These are phyloP conservation scores for Mionectes olivaceus DNA, from an alignment of 2,797 vertebrate genomes.

Conservation along the genomic window DNA sequence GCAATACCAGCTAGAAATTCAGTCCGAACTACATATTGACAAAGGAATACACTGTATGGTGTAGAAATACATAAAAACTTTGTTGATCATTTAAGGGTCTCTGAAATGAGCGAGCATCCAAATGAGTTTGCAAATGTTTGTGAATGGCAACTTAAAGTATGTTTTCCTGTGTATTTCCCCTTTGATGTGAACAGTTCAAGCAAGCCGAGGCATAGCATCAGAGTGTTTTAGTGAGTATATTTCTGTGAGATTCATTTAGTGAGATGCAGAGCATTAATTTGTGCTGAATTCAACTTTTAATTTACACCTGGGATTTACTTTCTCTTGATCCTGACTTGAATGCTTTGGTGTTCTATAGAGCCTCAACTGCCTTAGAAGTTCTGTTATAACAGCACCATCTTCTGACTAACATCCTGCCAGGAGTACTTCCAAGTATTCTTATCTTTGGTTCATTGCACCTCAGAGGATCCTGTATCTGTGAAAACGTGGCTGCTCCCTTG, in stretches of 20 bases:
- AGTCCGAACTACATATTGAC: background rate
- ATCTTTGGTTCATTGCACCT: background rate
- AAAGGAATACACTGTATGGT: background rate
- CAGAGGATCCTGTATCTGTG: background rate
- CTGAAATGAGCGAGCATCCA: background rate
- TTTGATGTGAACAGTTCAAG: background rate
- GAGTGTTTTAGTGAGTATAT: background rate
- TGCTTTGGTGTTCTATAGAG: background rate
- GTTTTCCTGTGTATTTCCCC: background rate
- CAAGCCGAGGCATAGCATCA: background rate
- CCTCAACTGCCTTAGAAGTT: background rate
- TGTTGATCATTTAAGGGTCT: background rate
- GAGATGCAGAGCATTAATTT: background rate
- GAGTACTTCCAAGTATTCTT: background rate
- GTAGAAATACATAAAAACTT: background rate
- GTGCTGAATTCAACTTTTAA: background rate
- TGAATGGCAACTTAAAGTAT: background rate
- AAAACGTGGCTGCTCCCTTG: background rate
- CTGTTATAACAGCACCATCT: slow-evolving; percentile 49
- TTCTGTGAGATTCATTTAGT: background rate
- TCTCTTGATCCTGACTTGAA: background rate
- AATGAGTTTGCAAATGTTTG: background rate
- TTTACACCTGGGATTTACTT: background rate
- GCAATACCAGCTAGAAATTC: background rate
- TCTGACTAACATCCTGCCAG: background rate